Percentiles rank a stretch among this genome's conserved stretches.
These are phyloP conservation scores for Phyllostomus discolor DNA, from an alignment of 2,113 vertebrate genomes.

Conservation along the genomic window DNA sequence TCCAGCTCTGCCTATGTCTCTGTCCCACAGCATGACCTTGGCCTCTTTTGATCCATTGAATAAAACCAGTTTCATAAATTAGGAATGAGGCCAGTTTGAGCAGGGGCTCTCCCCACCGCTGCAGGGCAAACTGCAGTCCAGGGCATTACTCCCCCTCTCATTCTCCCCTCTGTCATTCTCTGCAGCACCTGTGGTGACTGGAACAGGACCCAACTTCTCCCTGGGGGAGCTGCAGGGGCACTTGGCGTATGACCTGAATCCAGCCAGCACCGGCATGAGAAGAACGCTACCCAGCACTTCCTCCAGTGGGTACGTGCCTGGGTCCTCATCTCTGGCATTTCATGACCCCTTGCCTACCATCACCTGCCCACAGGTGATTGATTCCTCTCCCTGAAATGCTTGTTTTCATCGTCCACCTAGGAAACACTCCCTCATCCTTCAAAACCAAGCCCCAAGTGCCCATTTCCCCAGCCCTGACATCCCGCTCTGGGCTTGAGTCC, in stretches of 20 bases:
- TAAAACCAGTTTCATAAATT: not conserved
- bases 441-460: not conserved
- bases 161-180: not conserved
- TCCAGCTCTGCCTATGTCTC: not conserved
- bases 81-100: not conserved
- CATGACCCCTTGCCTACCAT: not conserved
- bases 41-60: not conserved
- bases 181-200: slow-evolving; percentile 93
- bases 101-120: not conserved
- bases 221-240: slow-evolving; percentile 97
- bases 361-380: not conserved
- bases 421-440: not conserved
- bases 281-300: slow-evolving; percentile 95
- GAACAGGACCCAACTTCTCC: slow-evolving; percentile 94
- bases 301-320: slow-evolving; percentile 89
- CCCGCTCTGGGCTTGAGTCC: not conserved
- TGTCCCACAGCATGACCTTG: not conserved
- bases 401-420: not conserved
- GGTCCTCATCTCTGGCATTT: not conserved
- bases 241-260: slow-evolving; percentile 96
- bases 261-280: slow-evolving; percentile 91
- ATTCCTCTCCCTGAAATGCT: not conserved
- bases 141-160: not conserved
- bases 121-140: too few relatives aligned
- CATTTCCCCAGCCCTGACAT: not conserved